Conservation (phyloP, 1,140 invertebrate species). For the Glomeris maerens region DNA sequence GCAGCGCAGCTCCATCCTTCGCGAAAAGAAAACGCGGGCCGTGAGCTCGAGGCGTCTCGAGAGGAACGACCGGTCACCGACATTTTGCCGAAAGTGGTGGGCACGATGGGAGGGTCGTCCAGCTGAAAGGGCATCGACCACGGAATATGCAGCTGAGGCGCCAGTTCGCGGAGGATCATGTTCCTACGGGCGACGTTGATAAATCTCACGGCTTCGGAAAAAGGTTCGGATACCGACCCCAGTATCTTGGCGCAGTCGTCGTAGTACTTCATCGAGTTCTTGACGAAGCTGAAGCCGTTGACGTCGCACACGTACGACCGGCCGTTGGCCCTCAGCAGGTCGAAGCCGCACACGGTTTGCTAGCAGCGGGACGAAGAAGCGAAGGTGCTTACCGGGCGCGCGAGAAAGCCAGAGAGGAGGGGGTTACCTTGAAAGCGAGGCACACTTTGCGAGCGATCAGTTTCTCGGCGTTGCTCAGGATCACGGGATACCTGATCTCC, state of each 20-base stretch:
- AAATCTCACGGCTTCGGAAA: slow-evolving; percentile 6
- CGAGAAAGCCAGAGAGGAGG: too few relatives aligned
- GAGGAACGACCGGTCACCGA: slow-evolving; percentile 27
- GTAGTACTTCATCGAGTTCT: slow-evolving; percentile 99
- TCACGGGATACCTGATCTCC: slow-evolving; percentile 96
- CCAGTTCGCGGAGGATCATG: slow-evolving; percentile 80
- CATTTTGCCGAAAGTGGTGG: slow-evolving; percentile 98
- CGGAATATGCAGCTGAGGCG: slow-evolving; percentile 87
- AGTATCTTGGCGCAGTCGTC: slow-evolving; percentile 98
- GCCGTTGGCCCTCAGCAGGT: slow-evolving; percentile 91
- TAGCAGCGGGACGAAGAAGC: slow-evolving; percentile 19
- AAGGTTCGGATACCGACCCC: slow-evolving; percentile 31
- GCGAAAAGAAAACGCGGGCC: not conserved
- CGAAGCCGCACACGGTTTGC: slow-evolving; percentile 99
- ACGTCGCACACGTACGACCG: slow-evolving; percentile 99
- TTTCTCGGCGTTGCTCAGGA: slow-evolving; percentile 94
- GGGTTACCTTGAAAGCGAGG: slow-evolving; percentile 68
- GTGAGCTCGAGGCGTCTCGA: not conserved
- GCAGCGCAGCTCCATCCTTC: slow-evolving; percentile 89
- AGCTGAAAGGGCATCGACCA: slow-evolving; percentile 93
- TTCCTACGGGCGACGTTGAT: slow-evolving; percentile 35
- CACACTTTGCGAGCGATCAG: slow-evolving; percentile 97
- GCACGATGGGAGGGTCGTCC: slow-evolving; percentile 96
- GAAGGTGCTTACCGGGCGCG: too few relatives aligned
- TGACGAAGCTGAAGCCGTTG: slow-evolving; percentile 99